Conservation (phyloP, 2,888 invertebrate genomes). For the Pherbina coryleti region DNA sequence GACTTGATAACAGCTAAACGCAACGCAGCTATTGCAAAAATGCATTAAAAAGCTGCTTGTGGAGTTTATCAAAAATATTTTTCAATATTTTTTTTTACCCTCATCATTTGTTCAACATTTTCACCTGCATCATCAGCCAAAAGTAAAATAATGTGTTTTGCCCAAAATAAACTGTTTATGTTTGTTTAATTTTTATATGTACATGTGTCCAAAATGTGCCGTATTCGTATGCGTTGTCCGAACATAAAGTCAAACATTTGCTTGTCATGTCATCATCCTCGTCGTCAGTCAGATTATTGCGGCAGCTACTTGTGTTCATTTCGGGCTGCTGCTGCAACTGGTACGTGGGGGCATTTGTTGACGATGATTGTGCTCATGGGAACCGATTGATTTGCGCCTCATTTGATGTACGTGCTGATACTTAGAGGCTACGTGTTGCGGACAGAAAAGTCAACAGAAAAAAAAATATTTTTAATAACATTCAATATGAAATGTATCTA, state of each 20-base stretch:
- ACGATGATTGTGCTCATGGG: slow-evolving; percentile 57
- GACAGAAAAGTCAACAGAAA: not conserved
- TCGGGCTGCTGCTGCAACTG: not conserved
- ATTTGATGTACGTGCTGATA: slow-evolving; percentile 10
- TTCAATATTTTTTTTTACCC: too few species aligned
- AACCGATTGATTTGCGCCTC: slow-evolving; percentile 61
- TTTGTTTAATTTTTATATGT: too few species aligned
- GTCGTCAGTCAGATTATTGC: not conserved
- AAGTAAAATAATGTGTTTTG: too few species aligned
- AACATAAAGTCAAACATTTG: not conserved
- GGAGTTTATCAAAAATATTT: too few species aligned
- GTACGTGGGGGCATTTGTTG: slow-evolving; percentile 56
- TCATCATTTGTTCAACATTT: too few species aligned
- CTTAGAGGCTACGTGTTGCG: not conserved
- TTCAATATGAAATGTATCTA: slow-evolving; percentile 30
- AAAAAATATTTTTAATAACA: not conserved
- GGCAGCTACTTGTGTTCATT: too few species aligned
- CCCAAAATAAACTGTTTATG: too few species aligned
- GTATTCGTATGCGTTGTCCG: not conserved
- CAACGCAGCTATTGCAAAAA: not conserved
- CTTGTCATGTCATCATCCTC: too few species aligned
- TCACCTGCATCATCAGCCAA: too few species aligned
- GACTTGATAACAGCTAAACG: not conserved
- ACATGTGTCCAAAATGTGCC: not conserved
- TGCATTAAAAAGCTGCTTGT: not conserved